Evolutionary conservation across 2,797 vertebrate genomes (phyloP), one percentile per base, ranked within the genome.

Genomic region (Lacerta viridis): DNA sequence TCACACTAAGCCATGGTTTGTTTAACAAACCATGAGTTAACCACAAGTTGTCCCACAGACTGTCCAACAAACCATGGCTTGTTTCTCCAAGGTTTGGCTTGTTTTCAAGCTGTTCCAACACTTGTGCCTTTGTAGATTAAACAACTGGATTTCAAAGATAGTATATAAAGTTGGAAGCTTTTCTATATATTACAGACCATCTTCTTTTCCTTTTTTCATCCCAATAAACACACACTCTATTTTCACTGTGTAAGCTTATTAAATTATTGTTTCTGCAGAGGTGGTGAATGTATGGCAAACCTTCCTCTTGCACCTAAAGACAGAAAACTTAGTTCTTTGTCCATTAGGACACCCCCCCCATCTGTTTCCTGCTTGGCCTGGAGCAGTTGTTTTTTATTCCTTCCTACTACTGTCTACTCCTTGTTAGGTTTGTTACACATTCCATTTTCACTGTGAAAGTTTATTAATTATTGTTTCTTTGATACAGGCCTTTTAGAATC

Each of bases 401-500:
- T 55, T 55, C 50, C 13, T 55, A 15, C 13, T 50, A 15, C 50
- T 13, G 50, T 55, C 50, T 55, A 15, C 50, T 55, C 50, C 50
- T 55, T 55, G 13, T 15, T 55, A 55, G 50, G 50, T 55, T 55
- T 55, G 50, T 55, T 15, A 55, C 50, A 55, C 50, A 55, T 77
- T 69, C 75, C 20, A 1, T 83, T 76, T 77, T 64, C 59, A 36
- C 29, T 33, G 2, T 71, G 20, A 2, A 50, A 5, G 7, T 85
- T 82, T 66, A 76, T 69, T 41, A 85, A 71, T 72, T 39, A 11
- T 66, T 46, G 11, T 20, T 83, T 69, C 75, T 89, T 61, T 75
- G 72, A 86, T 83, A 87, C 91, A 98, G 98, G 97, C 86, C 97
- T 98, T 87, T 91, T 98, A 94, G 97, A 97, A 89, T 96, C 96